Conservation (phyloP, 2,113 vertebrate species). For the Maccullochella peelii region DNA sequence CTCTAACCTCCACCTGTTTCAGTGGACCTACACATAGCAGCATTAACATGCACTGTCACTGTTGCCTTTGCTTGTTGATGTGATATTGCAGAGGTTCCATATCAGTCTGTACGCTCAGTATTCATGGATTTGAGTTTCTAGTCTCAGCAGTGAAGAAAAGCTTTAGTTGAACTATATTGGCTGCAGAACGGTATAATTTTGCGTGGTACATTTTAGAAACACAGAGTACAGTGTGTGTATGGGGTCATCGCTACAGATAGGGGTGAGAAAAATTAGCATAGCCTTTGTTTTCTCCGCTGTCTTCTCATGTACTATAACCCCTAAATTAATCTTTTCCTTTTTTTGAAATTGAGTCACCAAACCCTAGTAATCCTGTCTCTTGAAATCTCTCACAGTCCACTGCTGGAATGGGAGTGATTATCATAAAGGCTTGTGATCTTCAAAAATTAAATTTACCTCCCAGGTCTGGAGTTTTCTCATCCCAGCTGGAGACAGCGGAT, state of each 20-base stretch:
- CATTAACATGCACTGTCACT: conserved; percentile 33
- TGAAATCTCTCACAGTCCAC: conserved; percentile 64
- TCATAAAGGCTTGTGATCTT: conserved; percentile 77
- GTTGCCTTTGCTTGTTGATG: conserved; percentile 24
- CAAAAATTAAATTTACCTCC: conserved; percentile 78
- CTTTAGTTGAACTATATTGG: background rate
- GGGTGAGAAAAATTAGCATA: conserved; percentile 52
- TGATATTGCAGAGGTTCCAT: background rate
- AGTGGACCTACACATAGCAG: background rate
- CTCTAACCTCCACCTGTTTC: background rate
- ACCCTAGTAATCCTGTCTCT: conserved; percentile 69
- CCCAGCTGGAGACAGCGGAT: conserved; percentile 62
- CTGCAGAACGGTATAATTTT: background rate
- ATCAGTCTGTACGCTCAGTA: background rate
- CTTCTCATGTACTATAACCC: conserved; percentile 44
- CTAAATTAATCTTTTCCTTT: conserved; percentile 52
- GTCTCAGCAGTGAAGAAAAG: conserved; percentile 9
- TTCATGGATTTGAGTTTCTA: conserved; percentile 3
- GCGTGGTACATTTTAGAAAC: conserved; percentile 7
- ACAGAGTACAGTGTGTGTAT: background rate
- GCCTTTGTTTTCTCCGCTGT: conserved; percentile 47
- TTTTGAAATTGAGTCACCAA: conserved; percentile 69
- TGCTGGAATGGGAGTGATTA: conserved; percentile 70
- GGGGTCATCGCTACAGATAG: conserved; percentile 46
- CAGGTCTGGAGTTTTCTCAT: conserved; percentile 68